Evolutionary conservation across 2,797 vertebrate genomes (phyloP).

Genomic region (Eupleurogrammus muticus): DNA sequence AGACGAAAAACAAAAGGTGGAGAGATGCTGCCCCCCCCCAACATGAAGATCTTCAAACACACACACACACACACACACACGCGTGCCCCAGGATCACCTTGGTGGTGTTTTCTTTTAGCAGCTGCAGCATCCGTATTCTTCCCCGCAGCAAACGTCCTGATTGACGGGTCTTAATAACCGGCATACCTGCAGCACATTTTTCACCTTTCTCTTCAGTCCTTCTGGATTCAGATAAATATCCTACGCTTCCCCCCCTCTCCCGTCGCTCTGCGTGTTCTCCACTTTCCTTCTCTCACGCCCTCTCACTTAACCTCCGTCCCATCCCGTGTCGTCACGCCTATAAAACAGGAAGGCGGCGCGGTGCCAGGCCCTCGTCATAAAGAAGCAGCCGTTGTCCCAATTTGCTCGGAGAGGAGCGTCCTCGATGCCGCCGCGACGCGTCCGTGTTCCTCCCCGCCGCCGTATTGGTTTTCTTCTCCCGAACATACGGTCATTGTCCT

Average conservation of each 20-base stretch:
- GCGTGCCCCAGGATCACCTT: conserved; percentile 5
- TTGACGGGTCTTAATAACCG: conserved; percentile 21
- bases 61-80: conserved; percentile 20
- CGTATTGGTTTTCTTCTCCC: conserved; percentile 59
- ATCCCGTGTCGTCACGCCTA: conserved; percentile 51
- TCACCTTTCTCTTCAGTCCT: conserved; percentile 9
- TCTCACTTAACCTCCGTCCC: conserved; percentile 40
- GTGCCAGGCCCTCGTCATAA: conserved; percentile 31
- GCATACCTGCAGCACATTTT: conserved; percentile 19
- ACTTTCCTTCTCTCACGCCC: conserved; percentile 37
- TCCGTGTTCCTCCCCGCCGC: conserved; percentile 57
- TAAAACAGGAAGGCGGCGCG: conserved; percentile 40
- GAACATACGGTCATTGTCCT: conserved; percentile 54
- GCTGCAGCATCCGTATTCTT: neutral
- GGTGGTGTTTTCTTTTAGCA: conserved; percentile 5
- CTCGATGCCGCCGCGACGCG: conserved; percentile 43
- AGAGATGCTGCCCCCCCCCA: no score
- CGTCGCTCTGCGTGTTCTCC: neutral
- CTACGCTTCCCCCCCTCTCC: neutral
- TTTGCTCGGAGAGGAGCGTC: conserved; percentile 46
- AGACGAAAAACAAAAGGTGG: neutral
- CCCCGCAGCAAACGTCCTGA: conserved; percentile 4
- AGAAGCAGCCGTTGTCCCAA: conserved; percentile 59
- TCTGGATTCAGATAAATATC: conserved; percentile 1
- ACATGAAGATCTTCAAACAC: conserved; percentile 42